A percentile compares a stretch with the other conserved stretches of the same genome.
Evolutionary conservation across 2,113 vertebrate genomes (phyloP).

Genomic region (Pterocles burchelli): DNA sequence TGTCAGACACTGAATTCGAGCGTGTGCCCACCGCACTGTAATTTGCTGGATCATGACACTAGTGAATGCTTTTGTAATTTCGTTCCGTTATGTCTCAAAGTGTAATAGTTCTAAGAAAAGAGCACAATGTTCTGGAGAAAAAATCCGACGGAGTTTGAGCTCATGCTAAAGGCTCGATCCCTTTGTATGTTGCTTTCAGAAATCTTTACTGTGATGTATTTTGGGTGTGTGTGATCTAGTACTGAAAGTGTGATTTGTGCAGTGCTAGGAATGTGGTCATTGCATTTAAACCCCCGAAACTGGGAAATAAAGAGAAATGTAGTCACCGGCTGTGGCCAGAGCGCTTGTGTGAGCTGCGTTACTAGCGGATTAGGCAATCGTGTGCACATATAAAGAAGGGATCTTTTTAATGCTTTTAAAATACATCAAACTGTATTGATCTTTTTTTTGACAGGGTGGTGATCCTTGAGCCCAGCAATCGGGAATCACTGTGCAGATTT

Average conservation of each 20-base stretch:
- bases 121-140: neutral
- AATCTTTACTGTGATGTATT: neutral
- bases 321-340: neutral
- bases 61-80: neutral
- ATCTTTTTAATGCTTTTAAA: neutral
- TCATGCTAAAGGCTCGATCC: neutral
- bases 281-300: constrained; percentile 30
- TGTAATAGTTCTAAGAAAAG: neutral
- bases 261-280: constrained; percentile 1
- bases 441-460: neutral
- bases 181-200: neutral
- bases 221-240: neutral
- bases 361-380: accelerated
- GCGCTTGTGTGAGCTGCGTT: neutral
- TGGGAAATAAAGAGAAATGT: constrained; percentile 61
- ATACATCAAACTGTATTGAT: neutral
- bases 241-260: neutral
- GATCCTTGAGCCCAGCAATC: neutral
- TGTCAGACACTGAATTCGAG: neutral
- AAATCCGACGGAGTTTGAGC: neutral
- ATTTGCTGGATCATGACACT: neutral
- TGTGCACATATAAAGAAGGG: accelerated
- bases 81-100: neutral
- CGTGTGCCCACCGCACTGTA: neutral
- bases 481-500: neutral